Evolutionary conservation across 2,888 invertebrate species (phyloP), one percentile per base, ranked within the genome.

Genomic region (Drosophila picticornis): DNA sequence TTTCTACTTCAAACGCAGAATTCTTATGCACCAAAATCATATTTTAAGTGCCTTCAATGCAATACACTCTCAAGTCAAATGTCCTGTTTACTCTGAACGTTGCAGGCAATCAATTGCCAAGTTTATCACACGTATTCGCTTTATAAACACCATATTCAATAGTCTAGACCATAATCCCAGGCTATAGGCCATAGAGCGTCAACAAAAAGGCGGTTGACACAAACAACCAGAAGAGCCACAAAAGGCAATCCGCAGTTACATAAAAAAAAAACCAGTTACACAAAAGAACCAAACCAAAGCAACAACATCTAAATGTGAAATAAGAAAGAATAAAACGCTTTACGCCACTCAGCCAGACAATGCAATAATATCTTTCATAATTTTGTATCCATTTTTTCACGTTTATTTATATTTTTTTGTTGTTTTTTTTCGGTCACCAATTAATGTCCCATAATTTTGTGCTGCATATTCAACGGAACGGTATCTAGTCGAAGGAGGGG

Each of bases 381-480:
- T 89, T 91, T 83, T 84, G 79, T 89, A 77, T 85, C 78, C 61
- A 71, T 75, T 72, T 67, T 46, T 66, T 60, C 40, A 11, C 34
- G 25, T 46, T 46, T 46, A 16, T 46, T 46, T 25, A 46, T 46
- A 13, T 43, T 29, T 27, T 56, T 50, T 53, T 13, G 29, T 0
- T 43, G 43, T 53, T 13, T 40, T 50, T 64, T 75, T 60, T 60
- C 40, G 48, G 70, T 53, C 73, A 84, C 85, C 90, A 90, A 92
- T 91, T 92, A 92, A 90, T 92, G 91, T 92, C 91, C 81, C 90
- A 91, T 91, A 91, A 85, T 88, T 91, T 91, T 80, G 66, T 73
- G 77, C 72, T 67, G 66, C 68, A 67, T 74, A 77, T 77, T 57
- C 55, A 29, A 16, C 27, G 40, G 59, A 60, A 69, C 64, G 65